Conservation (phyloP, 2,797 vertebrate species). For the Vespertilio murinus region DNA sequence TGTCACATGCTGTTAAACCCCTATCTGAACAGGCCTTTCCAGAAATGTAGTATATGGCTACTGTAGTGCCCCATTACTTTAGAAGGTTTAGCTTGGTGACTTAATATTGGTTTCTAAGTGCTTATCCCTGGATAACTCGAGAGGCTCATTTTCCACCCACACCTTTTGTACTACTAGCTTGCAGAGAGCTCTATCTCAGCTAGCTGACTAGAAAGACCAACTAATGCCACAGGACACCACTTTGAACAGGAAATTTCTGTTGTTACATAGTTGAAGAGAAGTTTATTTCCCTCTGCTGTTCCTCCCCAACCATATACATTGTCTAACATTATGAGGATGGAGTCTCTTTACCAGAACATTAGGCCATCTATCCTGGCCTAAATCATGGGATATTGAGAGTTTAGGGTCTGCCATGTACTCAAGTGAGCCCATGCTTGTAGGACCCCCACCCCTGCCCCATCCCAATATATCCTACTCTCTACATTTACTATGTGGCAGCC, state of each 20-base stretch:
- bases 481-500: not conserved
- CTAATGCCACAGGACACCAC: not conserved
- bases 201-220: not conserved
- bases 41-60: not conserved
- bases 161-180: not conserved
- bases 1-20: not conserved
- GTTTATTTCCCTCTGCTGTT: not conserved
- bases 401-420: not conserved
- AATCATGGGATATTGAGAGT: not conserved
- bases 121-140: not conserved
- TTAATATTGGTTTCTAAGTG: not conserved
- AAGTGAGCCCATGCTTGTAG: not conserved
- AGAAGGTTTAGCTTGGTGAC: not conserved
- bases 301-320: not conserved
- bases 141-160: not conserved
- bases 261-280: not conserved
- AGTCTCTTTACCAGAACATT: not conserved
- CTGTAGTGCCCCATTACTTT: not conserved
- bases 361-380: not conserved
- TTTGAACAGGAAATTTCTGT: not conserved
- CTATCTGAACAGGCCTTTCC: not conserved
- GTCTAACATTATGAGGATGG: not conserved
- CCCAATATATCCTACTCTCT: not conserved
- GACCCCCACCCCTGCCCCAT: rapidly evolving
- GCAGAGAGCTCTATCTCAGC: not conserved